Evolutionary conservation across 2,888 invertebrate genomes (phyloP), one percentile per base, ranked within the genome.

Genomic region (Rhorus exstirpatorius): DNA sequence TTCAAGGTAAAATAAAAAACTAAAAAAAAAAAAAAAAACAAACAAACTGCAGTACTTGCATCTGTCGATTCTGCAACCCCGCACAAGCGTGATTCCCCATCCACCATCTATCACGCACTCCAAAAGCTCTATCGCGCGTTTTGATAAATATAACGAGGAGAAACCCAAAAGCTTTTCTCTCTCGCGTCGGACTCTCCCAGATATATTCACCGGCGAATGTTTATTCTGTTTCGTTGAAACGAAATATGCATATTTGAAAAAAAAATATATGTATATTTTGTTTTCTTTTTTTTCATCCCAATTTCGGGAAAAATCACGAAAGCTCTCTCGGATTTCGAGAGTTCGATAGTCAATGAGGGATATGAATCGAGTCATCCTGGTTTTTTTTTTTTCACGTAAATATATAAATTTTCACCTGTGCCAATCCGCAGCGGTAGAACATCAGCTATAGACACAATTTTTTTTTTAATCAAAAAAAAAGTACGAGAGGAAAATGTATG

Each of bases 61-160:
- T 76, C 71, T 63, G 71, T 76, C 71, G 81, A 81, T 76, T 55
- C 41, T 49, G 65, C 14, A 17, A 44, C n/a, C 65, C 31, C 53
- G 19, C 26, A n/a, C n/a, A n/a, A n/a, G n/a, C n/a, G n/a, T n/a
- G 8, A 10, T 38, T 41, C 46, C 24, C n/a, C 31, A 58, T 46
- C 51, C 31, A 51, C 72, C 55, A 76, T 71, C 76, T 70, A 63
- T 75, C 81, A 60, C 49, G 41, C 71, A 65, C 70, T 65, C 49
- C 61, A 74, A 74, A 74, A 26, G 41, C 35, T 61, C 41, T 71
- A 44, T 24, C 71, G 14, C 63, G 24, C 65, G 24, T 74, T 31
- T 76, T 81, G 81, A 76, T 81, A 81, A 71, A 81, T 76, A 71
- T 71, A 71, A 81, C 65, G 58, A 71, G 68, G 38, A 19, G n/a